Percentiles rank a stretch among this genome's conserved stretches.
phyloP scores from a whole-genome alignment of 1,140 invertebrate genomes.

The Frieseomelitta varia region DNA sequence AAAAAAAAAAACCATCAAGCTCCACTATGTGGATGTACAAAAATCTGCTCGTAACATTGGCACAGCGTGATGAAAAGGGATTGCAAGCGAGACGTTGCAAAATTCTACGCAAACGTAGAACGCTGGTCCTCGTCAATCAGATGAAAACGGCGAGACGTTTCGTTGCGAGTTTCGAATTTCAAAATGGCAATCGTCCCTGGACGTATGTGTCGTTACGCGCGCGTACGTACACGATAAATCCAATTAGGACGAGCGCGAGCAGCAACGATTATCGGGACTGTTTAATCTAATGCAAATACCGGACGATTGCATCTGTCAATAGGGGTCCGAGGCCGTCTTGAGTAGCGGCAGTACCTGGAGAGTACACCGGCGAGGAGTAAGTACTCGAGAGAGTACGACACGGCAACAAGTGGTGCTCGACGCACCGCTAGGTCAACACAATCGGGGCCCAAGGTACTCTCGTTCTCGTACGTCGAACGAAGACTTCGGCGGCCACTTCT shows the following conservation, averaged over 20 bases:
- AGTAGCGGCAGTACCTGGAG: constrained; percentile 16
- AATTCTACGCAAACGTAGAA: neutral
- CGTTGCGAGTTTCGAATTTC: neutral
- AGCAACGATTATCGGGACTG: constrained; percentile 27
- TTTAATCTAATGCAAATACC: constrained; percentile 47
- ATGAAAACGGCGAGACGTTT: neutral
- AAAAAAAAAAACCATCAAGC: no score
- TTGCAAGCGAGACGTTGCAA: no score
- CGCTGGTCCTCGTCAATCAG: no score
- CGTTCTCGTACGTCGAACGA: constrained; percentile 21
- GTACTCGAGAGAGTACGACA: constrained; percentile 58
- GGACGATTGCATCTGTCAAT: constrained; percentile 42
- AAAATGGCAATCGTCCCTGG: neutral
- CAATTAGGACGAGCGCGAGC: neutral
- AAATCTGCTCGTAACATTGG: no score
- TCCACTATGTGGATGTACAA: no score
- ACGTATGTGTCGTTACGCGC: neutral
- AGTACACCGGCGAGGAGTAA: constrained; percentile 30
- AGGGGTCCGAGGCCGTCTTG: constrained; percentile 38
- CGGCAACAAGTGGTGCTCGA: constrained; percentile 76
- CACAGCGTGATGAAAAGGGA: no score
- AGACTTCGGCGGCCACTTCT: neutral
- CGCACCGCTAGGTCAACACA: constrained; percentile 53
- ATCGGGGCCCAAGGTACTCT: constrained; percentile 22
- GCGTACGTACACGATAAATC: constrained; percentile 10